A percentile compares a stretch with the other conserved stretches of the same genome.
Conservation (phyloP, 2,797 vertebrate genomes). For the Acipenser transmontanus region DNA sequence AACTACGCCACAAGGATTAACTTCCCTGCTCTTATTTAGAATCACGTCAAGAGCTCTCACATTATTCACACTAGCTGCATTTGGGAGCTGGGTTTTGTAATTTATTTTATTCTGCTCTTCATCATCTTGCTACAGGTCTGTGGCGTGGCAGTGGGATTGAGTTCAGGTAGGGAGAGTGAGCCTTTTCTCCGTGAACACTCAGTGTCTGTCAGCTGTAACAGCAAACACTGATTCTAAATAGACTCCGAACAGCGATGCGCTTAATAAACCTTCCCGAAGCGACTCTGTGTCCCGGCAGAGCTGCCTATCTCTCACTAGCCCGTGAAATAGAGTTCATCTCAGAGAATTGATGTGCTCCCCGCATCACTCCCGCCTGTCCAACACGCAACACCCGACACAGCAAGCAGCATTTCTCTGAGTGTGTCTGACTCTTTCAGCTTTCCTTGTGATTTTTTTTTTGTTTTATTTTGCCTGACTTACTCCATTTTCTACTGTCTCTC, state of each 20-base stretch:
- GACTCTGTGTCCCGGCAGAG: slow-evolving; percentile 19
- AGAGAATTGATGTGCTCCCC: slow-evolving; percentile 29
- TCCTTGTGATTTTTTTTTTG: too few relatives aligned
- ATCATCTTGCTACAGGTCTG: too few relatives aligned
- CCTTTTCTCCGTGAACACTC: slow-evolving; percentile 13
- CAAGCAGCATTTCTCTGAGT: too few relatives aligned
- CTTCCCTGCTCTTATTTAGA: too few relatives aligned
- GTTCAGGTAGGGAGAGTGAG: slow-evolving; percentile 19
- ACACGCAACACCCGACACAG: slow-evolving; percentile 18
- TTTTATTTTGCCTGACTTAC: too few relatives aligned
- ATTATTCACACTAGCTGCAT: too few relatives aligned
- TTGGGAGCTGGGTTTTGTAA: too few relatives aligned
- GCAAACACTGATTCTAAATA: slow-evolving; percentile 41
- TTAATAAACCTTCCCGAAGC: slow-evolving; percentile 48
- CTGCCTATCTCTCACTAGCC: slow-evolving; percentile 44
- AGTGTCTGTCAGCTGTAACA: slow-evolving; percentile 29
- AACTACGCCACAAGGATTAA: too few relatives aligned
- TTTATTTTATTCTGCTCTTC: too few relatives aligned
- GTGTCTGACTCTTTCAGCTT: too few relatives aligned
- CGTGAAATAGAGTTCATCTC: slow-evolving; percentile 54
- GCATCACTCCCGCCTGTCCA: slow-evolving; percentile 27
- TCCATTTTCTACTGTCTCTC: too few relatives aligned
- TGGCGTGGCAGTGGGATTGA: not conserved
- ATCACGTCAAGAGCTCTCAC: too few relatives aligned
- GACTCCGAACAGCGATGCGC: slow-evolving; percentile 24